Conservation (phyloP, 37 sponge, comb jelly and placozoan genomes). For the Axinella damicornis region DNA sequence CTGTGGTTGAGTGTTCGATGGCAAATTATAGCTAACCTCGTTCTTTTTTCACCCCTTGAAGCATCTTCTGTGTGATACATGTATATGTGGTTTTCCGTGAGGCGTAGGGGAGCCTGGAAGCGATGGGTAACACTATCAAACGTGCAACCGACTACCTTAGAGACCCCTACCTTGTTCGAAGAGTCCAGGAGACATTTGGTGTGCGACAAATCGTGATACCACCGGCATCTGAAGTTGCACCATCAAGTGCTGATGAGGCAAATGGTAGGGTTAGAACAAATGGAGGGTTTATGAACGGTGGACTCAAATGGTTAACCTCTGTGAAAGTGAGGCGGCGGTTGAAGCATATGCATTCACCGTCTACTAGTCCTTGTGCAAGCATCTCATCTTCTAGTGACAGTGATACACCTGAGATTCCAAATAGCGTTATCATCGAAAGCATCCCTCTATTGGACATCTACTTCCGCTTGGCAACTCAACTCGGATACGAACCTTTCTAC, state of each 20-base stretch:
- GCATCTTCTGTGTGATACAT: too few species aligned
- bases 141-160: constrained; percentile 31
- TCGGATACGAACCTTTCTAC: constrained; percentile 94
- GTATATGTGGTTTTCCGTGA: too few species aligned
- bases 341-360: not conserved
- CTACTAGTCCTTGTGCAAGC: constrained; percentile 1
- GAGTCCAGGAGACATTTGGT: constrained; percentile 60
- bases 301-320: constrained; percentile 7
- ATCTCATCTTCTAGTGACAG: not conserved
- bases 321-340: constrained; percentile 13
- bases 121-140: constrained; percentile 58
- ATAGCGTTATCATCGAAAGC: constrained; percentile 57
- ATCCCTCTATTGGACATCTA: constrained; percentile 76
- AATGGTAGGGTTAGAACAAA: not conserved
- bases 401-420: not conserved
- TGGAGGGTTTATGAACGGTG: not conserved
- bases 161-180: constrained; percentile 67
- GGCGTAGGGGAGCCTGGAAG: too few species aligned
- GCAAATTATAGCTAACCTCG: too few species aligned
- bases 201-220: constrained; percentile 8
- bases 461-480: constrained; percentile 83
- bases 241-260: not conserved
- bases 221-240: not conserved
- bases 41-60: too few species aligned
- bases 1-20: too few species aligned